Evolutionary conservation across 2,888 invertebrate genomes (phyloP).

Genomic region (Pimpla rufipes): DNA sequence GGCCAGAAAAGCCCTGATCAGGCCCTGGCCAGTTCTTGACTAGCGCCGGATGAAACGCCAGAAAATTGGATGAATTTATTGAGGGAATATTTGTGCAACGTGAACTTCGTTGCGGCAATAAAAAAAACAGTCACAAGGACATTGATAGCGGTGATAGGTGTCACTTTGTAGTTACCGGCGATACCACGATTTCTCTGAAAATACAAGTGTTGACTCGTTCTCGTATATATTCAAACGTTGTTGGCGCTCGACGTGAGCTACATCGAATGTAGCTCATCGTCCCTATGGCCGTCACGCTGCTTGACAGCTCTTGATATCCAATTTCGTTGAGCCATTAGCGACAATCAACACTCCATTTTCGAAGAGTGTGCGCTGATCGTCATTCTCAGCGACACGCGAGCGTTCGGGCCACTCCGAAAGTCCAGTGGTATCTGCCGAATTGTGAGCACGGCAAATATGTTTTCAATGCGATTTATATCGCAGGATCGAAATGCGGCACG

Average conservation of each 20-base stretch:
- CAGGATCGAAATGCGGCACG: neutral
- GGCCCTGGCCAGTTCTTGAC: too few species aligned
- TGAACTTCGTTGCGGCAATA: too few species aligned
- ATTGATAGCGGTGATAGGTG: too few species aligned
- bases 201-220: neutral
- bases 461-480: neutral
- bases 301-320: constrained; percentile 13
- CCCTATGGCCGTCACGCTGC: neutral
- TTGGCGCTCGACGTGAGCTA: neutral
- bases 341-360: neutral
- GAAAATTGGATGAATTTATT: too few species aligned
- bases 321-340: constrained; percentile 29
- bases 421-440: neutral
- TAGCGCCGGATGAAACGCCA: too few species aligned
- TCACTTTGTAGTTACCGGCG: too few species aligned
- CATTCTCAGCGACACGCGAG: neutral
- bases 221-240: neutral
- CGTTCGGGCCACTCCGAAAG: neutral
- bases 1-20: too few species aligned
- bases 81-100: too few species aligned
- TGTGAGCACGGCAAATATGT: neutral
- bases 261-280: constrained; percentile 2
- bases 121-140: too few species aligned
- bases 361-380: neutral
- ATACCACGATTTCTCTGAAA: too few species aligned